Conservation (phyloP, 2,113 vertebrate genomes). For the Apteryx mantelli region DNA sequence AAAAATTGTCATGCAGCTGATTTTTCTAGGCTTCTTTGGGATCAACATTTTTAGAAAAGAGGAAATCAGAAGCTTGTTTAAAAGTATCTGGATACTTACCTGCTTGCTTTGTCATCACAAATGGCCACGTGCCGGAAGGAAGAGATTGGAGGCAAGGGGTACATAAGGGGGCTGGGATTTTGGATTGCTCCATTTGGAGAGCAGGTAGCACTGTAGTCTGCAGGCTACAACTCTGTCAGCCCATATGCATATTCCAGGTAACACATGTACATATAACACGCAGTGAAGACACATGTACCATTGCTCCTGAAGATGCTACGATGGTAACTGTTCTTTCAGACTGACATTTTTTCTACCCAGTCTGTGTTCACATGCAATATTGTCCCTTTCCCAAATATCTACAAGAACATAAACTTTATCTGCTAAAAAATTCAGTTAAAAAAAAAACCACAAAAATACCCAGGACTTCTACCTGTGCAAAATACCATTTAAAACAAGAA, state of each 20-base stretch:
- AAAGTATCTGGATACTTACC: accelerated
- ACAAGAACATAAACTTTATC: neutral
- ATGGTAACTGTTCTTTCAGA: neutral
- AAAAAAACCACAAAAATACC: neutral
- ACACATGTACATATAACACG: neutral
- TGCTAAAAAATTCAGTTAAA: neutral
- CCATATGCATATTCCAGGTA: neutral
- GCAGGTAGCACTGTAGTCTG: neutral
- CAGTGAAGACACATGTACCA: neutral
- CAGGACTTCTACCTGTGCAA: neutral
- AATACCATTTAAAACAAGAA: neutral
- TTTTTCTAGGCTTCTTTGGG: neutral
- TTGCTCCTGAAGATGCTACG: neutral
- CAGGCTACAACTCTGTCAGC: neutral
- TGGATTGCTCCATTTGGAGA: neutral
- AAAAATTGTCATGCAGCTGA: neutral
- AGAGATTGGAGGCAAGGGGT: neutral
- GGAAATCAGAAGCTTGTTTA: neutral
- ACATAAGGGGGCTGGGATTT: neutral
- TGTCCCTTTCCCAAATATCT: neutral
- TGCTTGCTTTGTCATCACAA: neutral
- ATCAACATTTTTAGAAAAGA: neutral
- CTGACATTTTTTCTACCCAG: neutral
- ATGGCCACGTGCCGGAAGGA: neutral
- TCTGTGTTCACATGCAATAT: too few relatives aligned